Base-by-base conservation (phyloP, 2,113 vertebrate species). In the Corynorhinus townsendii region DNA sequence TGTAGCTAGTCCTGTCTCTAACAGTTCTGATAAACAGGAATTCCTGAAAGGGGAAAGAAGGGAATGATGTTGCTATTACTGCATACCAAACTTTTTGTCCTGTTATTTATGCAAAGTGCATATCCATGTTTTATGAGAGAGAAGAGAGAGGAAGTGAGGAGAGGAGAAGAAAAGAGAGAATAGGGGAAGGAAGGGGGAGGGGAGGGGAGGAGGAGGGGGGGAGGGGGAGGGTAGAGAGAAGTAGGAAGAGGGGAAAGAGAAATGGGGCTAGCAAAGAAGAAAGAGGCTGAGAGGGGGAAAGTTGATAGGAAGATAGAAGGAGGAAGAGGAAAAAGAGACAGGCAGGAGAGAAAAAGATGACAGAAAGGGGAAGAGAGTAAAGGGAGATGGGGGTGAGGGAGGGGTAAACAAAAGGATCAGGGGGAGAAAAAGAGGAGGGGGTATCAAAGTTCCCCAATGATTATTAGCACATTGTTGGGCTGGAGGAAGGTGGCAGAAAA, bases 1-100 rank as follows among this genome's bases (percentile, higher is more conserved):
- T 95, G 92, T 71, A 96, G 52, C 90, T 96, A 91, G 95, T 93
- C 91, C 4, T 19, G 94, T 90, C 68, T 92, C 91, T 59, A 88
- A 95, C 30, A 69, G 79, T 79, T 94, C 84, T 92, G 92, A 91
- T 95, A 93, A 97, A 93, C 4, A 8, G 49, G 38, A 94, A 90
- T 96, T 97, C 94, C 59, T 90, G 93, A 97, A 28, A 97, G 80
- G 96, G 93, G 54, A 89, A 40, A 26, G 59, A 97, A 80, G 96
- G 93, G 49, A 90, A 49, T 24, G 54, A 97, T 82, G 54, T 91
- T 11, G 22, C 56, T 76, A 72, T 80, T 84, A 71, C 73, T n/a
- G 43, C 92, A 94, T 94, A 71, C 82, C 75, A 83, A 71, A 79
- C 43, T 83, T 79, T 83, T 81, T 64, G 38, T 75, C 24, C 47